Conservation (phyloP, 2,113 vertebrate genomes). For the Oryzias celebensis region DNA sequence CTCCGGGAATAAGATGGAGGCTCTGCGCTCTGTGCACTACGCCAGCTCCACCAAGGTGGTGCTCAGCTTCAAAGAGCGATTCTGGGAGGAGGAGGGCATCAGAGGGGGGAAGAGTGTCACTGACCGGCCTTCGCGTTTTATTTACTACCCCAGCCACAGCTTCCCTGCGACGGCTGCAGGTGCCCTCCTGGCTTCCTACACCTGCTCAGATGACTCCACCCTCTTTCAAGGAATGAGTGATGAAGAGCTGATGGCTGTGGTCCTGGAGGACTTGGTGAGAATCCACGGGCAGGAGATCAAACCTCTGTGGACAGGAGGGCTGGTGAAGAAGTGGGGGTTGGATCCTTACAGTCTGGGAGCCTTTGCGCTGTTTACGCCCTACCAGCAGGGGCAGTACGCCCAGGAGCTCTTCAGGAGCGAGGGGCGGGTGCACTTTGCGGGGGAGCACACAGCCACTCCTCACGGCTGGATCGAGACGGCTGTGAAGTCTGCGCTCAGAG, state of each 20-base stretch:
- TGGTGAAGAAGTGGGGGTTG: conserved; percentile 82
- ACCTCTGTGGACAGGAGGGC: conserved; percentile 55
- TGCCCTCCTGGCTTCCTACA: conserved; percentile 83
- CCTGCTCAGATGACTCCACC: conserved; percentile 72
- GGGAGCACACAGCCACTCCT: conserved; percentile 82
- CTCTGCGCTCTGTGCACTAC: conserved; percentile 81
- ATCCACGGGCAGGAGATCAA: conserved; percentile 75
- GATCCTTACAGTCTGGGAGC: conserved; percentile 79
- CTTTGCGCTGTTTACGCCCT: conserved; percentile 81
- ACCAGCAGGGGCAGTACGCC: conserved; percentile 74
- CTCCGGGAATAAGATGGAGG: conserved; percentile 72
- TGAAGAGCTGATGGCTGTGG: conserved; percentile 56
- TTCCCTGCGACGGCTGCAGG: conserved; percentile 63
- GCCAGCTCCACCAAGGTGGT: conserved; percentile 77
- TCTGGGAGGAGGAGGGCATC: conserved; percentile 84
- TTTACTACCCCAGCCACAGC: conserved; percentile 85
- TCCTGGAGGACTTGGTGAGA: conserved; percentile 77
- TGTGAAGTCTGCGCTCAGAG: conserved; percentile 82
- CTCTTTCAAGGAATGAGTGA: conserved; percentile 76
- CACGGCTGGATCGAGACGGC: conserved; percentile 85
- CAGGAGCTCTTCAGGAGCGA: conserved; percentile 70
- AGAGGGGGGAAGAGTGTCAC: conserved; percentile 79
- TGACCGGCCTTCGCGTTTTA: conserved; percentile 78
- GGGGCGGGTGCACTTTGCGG: conserved; percentile 79
- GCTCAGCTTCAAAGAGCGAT: conserved; percentile 77